Evolutionary conservation across 2,113 vertebrate genomes (phyloP).

Genomic region (Siphamia tubifer): DNA sequence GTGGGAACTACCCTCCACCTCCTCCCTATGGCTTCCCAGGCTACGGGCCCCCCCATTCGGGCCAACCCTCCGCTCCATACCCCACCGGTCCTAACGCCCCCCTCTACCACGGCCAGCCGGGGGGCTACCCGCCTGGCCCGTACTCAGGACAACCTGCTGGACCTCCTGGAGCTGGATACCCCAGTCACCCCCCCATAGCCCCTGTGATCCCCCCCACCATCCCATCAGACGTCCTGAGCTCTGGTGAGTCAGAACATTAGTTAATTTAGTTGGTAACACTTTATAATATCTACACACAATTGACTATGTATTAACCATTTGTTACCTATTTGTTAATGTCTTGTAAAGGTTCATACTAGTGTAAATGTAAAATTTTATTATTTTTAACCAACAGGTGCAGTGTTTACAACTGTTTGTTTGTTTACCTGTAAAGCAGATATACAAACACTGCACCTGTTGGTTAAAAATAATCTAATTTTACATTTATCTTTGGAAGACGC

Average conservation of each 20-base stretch:
- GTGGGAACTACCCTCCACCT: slow-evolving; percentile 70
- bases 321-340: no score
- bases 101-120: slow-evolving; percentile 68
- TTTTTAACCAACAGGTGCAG: no score
- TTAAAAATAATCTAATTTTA: no score
- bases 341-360: no score
- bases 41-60: slow-evolving; percentile 69
- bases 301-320: no score
- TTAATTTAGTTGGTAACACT: no score
- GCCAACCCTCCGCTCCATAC: slow-evolving; percentile 67
- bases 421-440: no score
- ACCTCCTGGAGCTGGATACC: slow-evolving; percentile 51
- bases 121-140: slow-evolving; percentile 63
- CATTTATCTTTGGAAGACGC: no score
- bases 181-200: slow-evolving; percentile 64
- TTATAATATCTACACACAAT: no score
- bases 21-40: slow-evolving; percentile 71
- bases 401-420: no score
- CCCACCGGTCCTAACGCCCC: slow-evolving; percentile 62
- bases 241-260: slow-evolving; percentile 85
- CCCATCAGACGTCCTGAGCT: slow-evolving; percentile 70
- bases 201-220: slow-evolving; percentile 78
- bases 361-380: no score
- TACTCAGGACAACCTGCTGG: slow-evolving; percentile 71
- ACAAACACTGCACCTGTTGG: no score